These are phyloP conservation scores for Pseudochromis fuscus DNA, from an alignment of 2,797 vertebrate species.

Conservation along the genomic window DNA sequence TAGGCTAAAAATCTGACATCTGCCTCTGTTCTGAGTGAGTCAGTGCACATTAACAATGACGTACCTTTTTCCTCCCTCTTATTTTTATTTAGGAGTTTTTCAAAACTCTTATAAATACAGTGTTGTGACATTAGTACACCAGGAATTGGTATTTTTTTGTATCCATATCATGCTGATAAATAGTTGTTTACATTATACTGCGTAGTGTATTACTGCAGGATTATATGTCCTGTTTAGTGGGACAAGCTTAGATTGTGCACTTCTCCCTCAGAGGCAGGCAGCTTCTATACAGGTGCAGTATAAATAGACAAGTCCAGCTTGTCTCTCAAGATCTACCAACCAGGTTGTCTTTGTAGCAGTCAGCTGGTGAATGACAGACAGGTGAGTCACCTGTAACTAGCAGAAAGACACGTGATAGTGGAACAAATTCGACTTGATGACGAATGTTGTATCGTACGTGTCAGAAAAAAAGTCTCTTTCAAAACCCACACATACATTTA, in stretches of 20 bases:
- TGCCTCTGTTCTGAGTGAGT: slow-evolving; percentile 48
- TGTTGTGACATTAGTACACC: slow-evolving; percentile 33
- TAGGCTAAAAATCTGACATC: slow-evolving; percentile 19
- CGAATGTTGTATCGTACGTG: slow-evolving; percentile 3
- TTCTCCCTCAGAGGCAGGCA: neutral
- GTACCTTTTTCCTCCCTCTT: slow-evolving; percentile 3
- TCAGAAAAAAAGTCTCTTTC: slow-evolving; percentile 1
- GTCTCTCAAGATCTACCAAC: slow-evolving; percentile 13
- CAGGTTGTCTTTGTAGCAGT: slow-evolving; percentile 35
- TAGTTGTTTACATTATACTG: neutral
- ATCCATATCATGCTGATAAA: slow-evolving; percentile 4
- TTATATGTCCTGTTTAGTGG: neutral
- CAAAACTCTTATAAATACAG: slow-evolving; percentile 18
- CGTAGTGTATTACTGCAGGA: neutral
- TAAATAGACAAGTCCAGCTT: slow-evolving; percentile 13
- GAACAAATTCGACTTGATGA: slow-evolving; percentile 29
- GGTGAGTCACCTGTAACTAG: slow-evolving; percentile 52
- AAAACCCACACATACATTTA: slow-evolving; percentile 6
- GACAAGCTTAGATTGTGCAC: neutral
- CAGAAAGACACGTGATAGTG: slow-evolving; percentile 14
- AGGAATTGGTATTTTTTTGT: slow-evolving; percentile 5
- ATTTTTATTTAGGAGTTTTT: slow-evolving; percentile 1
- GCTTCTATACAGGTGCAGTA: slow-evolving; percentile 12
- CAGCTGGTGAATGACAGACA: slow-evolving; percentile 36
- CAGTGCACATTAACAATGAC: slow-evolving; percentile 39